Evolutionary conservation across 2,113 vertebrate species (phyloP), one percentile per base, ranked within the genome.

Genomic region (Aphyosemion australe): DNA sequence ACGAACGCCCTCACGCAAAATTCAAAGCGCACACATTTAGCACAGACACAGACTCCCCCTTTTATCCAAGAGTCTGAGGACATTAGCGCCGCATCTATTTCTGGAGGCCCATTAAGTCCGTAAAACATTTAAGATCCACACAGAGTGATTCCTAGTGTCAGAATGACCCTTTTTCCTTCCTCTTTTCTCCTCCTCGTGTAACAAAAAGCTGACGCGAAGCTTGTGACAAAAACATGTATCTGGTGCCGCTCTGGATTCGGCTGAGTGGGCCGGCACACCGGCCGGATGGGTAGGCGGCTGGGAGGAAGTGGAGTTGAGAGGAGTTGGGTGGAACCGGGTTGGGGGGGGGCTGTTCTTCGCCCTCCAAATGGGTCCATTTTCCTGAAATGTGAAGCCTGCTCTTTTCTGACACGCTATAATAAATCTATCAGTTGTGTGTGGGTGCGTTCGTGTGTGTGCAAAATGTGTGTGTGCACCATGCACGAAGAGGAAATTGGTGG

Each of bases 71-170:
- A 83, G 87, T 88, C 76, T 79, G 76, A 87, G 84, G 83, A 88
- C 84, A 87, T 90, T 88, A 89, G 83, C 84, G 72, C 87, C 76
- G 79, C 85, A 80, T 88, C 90, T 92, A 91, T 92, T 92, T 87
- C 85, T 80, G 87, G 91, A 89, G 79, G 64, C 83, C 84, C 86
- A 91, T 91, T 90, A 91, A 87, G 81, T 79, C 86, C 16, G 84
- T 92, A 88, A 90, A 91, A 91, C 83, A 89, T 91, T 92, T 89
- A 91, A 82, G 84, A 88, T 87, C 55, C 62, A 68, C 80, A 60
- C 73, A 65, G 81, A 84, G 84, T 84, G 87, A 88, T 82, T 87
- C 84, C 66, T n/a, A 73, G 73, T 88, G 86, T 84, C 88, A 84
- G 80, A 88, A 84, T 87, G 82, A 85, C 77, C 87, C 54, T 85